Evolutionary conservation across 2,888 invertebrate genomes (phyloP), one percentile per base, ranked within the genome.

Genomic region (Trypoxylon attenuatum): DNA sequence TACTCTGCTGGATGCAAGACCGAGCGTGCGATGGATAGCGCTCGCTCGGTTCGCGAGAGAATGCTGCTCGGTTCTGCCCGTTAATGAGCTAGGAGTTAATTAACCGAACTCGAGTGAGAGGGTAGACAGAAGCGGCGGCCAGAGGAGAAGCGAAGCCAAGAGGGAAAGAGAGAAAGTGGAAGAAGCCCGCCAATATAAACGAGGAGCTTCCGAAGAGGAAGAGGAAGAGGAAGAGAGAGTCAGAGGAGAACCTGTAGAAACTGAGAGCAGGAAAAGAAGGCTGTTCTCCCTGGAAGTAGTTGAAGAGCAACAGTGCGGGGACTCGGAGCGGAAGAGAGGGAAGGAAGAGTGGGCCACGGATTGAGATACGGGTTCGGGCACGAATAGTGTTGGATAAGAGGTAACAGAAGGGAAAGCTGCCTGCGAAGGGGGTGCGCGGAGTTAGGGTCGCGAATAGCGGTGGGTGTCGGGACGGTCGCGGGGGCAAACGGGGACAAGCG

Each of bases 11-110:
- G 63, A 63, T 23, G 49, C 23, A 47, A 49, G 58, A 66, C 59
- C 49, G 54, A 56, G 41, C 50, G 47, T 33, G 39, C 58, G 58
- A 65, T 51, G 61, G 58, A 69, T 68, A 52, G 57, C 58, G 43
- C 54, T 43, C 62, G 52, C 50, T 33, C 25, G 10, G 3, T 33
- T 27, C 21, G 43, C 46, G 62, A 71, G 73, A 78, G 80, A 75
- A 76, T 74, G 71, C 71, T 65, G 76, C 67, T 61, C 66, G 75
- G 71, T 69, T 75, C 76, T 73, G 71, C 72, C 72, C 66, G 82
- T 84, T 84, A 85, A 84, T 83, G 84, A 84, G 84, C 77, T 83
- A 80, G 84, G 79, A 84, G 84, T 84, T 85, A 84, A 85, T 85
- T 84, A 84, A 84, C 81, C 79, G 76, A 75, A 72, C 74, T 65